Evolutionary conservation across 2,888 invertebrate species (phyloP).

Genomic region (Lasius platythorax): DNA sequence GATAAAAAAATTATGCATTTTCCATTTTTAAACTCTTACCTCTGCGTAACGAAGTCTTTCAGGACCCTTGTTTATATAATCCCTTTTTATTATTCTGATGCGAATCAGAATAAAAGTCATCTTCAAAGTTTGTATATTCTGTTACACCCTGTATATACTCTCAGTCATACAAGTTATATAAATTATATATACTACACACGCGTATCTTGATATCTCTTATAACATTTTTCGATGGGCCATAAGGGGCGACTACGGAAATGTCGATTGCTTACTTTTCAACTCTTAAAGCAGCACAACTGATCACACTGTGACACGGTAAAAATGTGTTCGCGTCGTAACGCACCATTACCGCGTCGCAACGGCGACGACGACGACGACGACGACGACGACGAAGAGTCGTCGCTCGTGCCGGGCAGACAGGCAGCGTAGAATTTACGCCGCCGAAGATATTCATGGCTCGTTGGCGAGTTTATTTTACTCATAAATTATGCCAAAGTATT

Average conservation of each 20-base stretch:
- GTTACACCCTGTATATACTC: no score
- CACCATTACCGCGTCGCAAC: not conserved
- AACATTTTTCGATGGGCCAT: not conserved
- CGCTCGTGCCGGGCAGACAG: not conserved
- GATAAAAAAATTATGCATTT: not conserved
- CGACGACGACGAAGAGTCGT: not conserved
- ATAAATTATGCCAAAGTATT: conserved; percentile 53
- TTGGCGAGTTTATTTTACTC: conserved; percentile 56
- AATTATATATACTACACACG: not conserved
- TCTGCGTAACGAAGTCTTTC: not conserved
- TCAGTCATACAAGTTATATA: not conserved
- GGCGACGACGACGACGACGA: conserved; percentile 9
- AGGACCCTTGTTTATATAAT: not conserved
- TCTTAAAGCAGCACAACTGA: conserved; percentile 14
- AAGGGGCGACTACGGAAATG: not conserved
- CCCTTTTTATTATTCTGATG: no score
- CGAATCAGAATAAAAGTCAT: no score
- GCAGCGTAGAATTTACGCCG: conserved; percentile 39
- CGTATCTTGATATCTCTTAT: not conserved
- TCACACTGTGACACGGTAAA: conserved; percentile 15
- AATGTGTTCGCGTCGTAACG: conserved; percentile 25
- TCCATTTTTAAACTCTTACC: not conserved
- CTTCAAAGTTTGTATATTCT: no score
- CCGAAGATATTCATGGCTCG: conserved; percentile 55
- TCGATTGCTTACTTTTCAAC: not conserved